Conservation (phyloP, 2,888 invertebrate genomes). For the Anthoptus insignis region DNA sequence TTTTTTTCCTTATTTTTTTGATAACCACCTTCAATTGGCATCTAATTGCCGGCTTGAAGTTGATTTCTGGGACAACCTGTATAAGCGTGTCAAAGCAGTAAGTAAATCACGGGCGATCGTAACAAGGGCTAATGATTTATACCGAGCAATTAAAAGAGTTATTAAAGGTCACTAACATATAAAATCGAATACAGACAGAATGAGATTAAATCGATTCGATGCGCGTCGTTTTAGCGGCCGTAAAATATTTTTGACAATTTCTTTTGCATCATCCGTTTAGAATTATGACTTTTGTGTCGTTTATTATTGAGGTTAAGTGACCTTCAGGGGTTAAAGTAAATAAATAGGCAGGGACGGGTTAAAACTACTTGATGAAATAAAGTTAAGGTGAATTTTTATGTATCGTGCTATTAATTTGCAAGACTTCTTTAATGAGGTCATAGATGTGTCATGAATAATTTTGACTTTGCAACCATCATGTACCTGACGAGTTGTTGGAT, state of each 20-base stretch:
- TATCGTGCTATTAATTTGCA: no score
- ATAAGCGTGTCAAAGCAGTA: slow-evolving; percentile 77
- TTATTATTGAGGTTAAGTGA: slow-evolving; percentile 81
- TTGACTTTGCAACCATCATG: no score
- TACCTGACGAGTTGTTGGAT: no score
- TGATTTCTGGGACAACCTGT: no score
- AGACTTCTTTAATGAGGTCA: no score
- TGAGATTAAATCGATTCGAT: slow-evolving; percentile 79
- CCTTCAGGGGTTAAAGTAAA: slow-evolving; percentile 61
- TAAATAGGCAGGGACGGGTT: no score
- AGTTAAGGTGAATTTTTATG: no score
- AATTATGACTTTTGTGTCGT: slow-evolving; percentile 68
- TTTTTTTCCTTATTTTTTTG: no score
- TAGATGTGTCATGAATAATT: no score
- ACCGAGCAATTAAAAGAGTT: slow-evolving; percentile 81
- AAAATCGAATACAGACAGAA: slow-evolving; percentile 59
- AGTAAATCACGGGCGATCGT: slow-evolving; percentile 81
- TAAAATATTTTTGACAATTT: slow-evolving; percentile 82
- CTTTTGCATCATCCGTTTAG: slow-evolving; percentile 64
- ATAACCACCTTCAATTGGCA: no score
- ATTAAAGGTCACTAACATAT: slow-evolving; percentile 64
- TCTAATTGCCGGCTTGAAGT: no score
- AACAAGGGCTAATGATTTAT: slow-evolving; percentile 82
- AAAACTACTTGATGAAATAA: no score
- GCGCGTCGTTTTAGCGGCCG: slow-evolving; percentile 63